Evolutionary conservation across 1,140 invertebrate species (phyloP).

Genomic region (Drosophila lini): DNA sequence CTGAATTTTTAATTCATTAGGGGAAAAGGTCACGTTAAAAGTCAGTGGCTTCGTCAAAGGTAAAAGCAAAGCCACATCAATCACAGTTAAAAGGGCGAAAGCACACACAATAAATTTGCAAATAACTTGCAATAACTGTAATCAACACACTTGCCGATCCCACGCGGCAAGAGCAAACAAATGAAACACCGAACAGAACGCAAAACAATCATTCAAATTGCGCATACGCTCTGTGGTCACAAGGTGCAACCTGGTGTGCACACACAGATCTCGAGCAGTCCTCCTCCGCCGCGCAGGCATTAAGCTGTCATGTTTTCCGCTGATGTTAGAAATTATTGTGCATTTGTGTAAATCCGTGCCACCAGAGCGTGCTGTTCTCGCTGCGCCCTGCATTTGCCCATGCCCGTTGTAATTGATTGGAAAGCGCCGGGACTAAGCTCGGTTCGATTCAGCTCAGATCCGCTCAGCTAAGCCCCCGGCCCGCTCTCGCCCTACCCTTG

Average conservation of each 20-base stretch:
- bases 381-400: slow-evolving; percentile 46
- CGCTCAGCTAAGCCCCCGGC: slow-evolving; percentile 2
- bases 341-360: slow-evolving; percentile 77
- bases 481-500: slow-evolving; percentile 19
- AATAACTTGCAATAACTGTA: slow-evolving; percentile 80
- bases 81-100: slow-evolving; percentile 60
- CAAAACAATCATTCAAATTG: slow-evolving; percentile 82
- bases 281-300: slow-evolving; percentile 38
- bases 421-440: slow-evolving; percentile 52
- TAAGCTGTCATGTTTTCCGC: slow-evolving; percentile 70
- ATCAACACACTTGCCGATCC: slow-evolving; percentile 61
- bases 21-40: neutral
- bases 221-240: slow-evolving; percentile 71
- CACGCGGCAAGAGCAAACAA: slow-evolving; percentile 22
- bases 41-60: slow-evolving; percentile 15
- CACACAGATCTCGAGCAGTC: slow-evolving; percentile 16
- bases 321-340: slow-evolving; percentile 76
- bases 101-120: slow-evolving; percentile 71
- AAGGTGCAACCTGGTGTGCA: slow-evolving; percentile 35
- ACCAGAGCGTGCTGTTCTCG: slow-evolving; percentile 58
- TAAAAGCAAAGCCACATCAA: slow-evolving; percentile 52
- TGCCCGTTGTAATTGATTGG: slow-evolving; percentile 70
- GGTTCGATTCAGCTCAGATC: slow-evolving; percentile 4
- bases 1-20: slow-evolving; percentile 26
- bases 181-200: slow-evolving; percentile 46